Percentiles rank a stretch among this genome's conserved stretches.
Evolutionary conservation across 2,113 vertebrate genomes (phyloP).

Genomic region (Numenius arquata): DNA sequence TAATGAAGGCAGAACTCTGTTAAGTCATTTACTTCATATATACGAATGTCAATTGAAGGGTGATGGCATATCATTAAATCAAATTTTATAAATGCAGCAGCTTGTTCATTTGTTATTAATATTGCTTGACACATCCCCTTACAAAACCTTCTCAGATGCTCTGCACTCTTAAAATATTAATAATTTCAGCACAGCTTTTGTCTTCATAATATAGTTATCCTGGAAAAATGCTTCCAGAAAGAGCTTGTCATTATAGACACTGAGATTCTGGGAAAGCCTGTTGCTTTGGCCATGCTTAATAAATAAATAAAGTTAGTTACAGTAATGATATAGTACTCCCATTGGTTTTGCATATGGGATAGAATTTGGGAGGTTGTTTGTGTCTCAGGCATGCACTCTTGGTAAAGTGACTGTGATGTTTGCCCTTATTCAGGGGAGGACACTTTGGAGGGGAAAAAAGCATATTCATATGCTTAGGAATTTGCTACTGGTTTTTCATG

Average conservation of each 20-base stretch:
- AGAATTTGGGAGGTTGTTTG: not conserved
- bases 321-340: not conserved
- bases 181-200: not conserved
- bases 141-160: not conserved
- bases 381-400: not conserved
- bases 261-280: not conserved
- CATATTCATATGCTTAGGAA: not conserved
- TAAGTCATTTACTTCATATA: not conserved
- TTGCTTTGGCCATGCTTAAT: not conserved
- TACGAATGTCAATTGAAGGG: not conserved
- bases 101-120: conserved; percentile 28
- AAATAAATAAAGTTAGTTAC: not conserved
- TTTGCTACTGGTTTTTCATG: not conserved
- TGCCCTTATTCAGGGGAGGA: not conserved
- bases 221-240: not conserved
- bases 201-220: not conserved
- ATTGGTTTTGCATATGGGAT: not conserved
- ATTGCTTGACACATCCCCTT: not conserved
- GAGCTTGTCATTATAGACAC: not conserved
- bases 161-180: not conserved
- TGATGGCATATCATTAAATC: not conserved
- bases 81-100: not conserved
- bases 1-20: not conserved
- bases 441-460: too few relatives aligned
- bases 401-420: not conserved